Evolutionary conservation across 2,797 vertebrate genomes (phyloP).

Genomic region (Xenopus petersii): DNA sequence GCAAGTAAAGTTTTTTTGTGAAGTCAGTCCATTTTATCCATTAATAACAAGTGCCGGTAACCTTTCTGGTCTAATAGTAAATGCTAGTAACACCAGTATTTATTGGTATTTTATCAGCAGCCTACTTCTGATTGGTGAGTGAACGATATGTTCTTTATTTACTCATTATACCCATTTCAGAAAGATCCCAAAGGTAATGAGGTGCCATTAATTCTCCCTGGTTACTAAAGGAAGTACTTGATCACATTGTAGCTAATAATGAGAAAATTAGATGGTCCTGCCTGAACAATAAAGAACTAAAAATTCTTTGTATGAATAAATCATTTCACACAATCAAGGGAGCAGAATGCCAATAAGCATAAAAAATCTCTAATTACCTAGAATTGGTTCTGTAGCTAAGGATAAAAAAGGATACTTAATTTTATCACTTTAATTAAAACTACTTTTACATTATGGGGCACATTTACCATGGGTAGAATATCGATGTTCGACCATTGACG

Average conservation of each 20-base stretch:
- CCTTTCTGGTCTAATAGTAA: conserved; percentile 40
- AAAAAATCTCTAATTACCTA: conserved; percentile 39
- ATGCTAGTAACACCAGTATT: conserved; percentile 52
- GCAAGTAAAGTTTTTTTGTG: too few species aligned
- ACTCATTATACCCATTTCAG: conserved; percentile 73
- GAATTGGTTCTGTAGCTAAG: too few species aligned
- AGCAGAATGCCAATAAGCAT: conserved; percentile 53
- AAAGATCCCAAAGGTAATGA: conserved; percentile 74
- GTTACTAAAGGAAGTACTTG: conserved; percentile 66
- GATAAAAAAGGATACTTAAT: too few species aligned
- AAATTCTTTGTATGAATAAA: conserved; percentile 54
- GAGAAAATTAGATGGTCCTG: conserved; percentile 61
- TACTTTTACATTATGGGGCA: too few species aligned
- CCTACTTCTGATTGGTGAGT: conserved; percentile 64
- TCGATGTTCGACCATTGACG: too few species aligned
- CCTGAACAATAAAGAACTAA: conserved; percentile 58
- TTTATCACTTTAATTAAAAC: too few species aligned
- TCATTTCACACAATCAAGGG: conserved; percentile 60
- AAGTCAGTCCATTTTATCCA: too few species aligned
- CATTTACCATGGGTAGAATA: too few species aligned
- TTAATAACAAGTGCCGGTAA: too few species aligned
- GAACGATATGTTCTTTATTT: conserved; percentile 74
- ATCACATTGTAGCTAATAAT: conserved; percentile 63
- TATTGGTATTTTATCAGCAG: conserved; percentile 44
- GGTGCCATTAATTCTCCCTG: conserved; percentile 63